These are phyloP conservation scores for Conopomorpha cramerella DNA, from an alignment of 1,140 invertebrate genomes.

Conservation along the genomic window DNA sequence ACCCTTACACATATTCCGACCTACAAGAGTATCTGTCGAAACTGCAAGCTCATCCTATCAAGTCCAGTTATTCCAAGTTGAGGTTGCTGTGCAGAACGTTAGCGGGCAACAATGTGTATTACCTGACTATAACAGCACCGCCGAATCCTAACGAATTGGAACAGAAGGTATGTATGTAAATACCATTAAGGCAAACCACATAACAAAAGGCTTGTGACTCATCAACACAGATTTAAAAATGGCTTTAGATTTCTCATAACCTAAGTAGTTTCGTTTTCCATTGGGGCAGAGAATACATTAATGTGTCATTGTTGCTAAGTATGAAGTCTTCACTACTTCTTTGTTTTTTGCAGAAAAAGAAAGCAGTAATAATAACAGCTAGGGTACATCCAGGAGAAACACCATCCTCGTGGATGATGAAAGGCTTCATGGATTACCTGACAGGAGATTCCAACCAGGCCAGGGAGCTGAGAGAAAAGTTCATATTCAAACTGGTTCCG, in stretches of 20 bases:
- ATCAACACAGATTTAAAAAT: too few relatives aligned
- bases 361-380: conserved; percentile 84
- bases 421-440: conserved; percentile 90
- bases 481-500: conserved; percentile 95
- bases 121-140: conserved; percentile 86
- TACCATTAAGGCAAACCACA: too few relatives aligned
- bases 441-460: conserved; percentile 80
- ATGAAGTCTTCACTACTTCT: too few relatives aligned
- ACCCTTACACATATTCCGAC: conserved; percentile 94
- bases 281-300: too few relatives aligned
- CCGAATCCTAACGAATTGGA: conserved; percentile 62
- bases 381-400: conserved; percentile 96
- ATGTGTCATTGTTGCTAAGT: too few relatives aligned
- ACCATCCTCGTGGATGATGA: conserved; percentile 96
- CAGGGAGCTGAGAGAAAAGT: conserved; percentile 84
- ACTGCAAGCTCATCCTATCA: conserved; percentile 76
- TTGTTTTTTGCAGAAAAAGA: conserved; percentile 66
- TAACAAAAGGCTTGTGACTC: too few relatives aligned
- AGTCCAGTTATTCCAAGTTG: conserved; percentile 78
- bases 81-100: conserved; percentile 83
- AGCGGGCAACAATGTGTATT: conserved; percentile 89
- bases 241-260: too few relatives aligned
- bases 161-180: conserved; percentile 53
- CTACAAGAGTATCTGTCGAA: conserved; percentile 77
- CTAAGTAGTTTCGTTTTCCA: too few relatives aligned